phyloP scores from a whole-genome alignment of 2,797 vertebrate genomes.

The Scolopax rusticola region DNA sequence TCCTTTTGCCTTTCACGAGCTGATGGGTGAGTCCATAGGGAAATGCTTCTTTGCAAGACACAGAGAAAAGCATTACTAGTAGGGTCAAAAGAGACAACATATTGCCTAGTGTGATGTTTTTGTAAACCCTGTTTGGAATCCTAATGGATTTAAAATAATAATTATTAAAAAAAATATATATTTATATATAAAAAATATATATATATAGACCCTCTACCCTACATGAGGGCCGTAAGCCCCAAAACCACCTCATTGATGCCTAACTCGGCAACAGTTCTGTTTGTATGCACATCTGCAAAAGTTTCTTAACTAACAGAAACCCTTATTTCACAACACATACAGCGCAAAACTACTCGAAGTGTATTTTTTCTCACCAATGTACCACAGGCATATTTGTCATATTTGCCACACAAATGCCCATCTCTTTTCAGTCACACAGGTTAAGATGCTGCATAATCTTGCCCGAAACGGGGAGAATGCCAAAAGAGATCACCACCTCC shows the following conservation, averaged over 20 bases:
- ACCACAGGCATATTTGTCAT: not conserved
- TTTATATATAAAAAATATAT: too few relatives aligned
- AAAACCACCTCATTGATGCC: fast-evolving
- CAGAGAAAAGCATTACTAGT: not conserved
- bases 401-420: not conserved
- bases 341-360: not conserved
- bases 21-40: not conserved
- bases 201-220: not conserved
- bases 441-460: not conserved
- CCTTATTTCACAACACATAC: not conserved
- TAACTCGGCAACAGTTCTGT: not conserved
- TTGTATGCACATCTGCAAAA: not conserved
- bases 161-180: too few relatives aligned
- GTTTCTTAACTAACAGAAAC: not conserved
- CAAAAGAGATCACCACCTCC: not conserved
- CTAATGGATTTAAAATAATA: not conserved
- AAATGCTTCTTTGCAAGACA: not conserved
- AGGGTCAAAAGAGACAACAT: not conserved
- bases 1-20: not conserved
- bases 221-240: not conserved
- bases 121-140: not conserved
- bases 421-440: not conserved
- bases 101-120: not conserved
- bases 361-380: not conserved
- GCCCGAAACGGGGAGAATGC: not conserved